Base-by-base conservation (phyloP, 2,888 invertebrate species). In the Agonopterix alstromeriana region DNA sequence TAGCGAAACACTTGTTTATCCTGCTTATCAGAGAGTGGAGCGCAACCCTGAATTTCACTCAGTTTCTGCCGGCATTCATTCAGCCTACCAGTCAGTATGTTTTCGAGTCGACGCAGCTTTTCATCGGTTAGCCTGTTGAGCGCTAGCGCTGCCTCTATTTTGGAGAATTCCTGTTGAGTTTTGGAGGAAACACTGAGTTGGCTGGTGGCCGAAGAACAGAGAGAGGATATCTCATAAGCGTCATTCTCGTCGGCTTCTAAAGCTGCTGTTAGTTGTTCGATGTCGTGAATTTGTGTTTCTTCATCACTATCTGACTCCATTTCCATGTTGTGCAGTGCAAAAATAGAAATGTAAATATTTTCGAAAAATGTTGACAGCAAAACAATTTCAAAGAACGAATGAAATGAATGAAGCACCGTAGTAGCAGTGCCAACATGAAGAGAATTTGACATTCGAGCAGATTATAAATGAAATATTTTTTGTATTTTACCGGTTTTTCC, bases 71-170 rank as follows among this genome's bases (percentile, higher is more conserved):
- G 66, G 43, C 90, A 89, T 51, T 86, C 77, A 1, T 56, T 47
- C 7, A 90, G 61, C 2, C 82, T 64, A 0, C 47, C 40, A 0
- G 57, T 54, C 3, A 89, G 61, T 35, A 77, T 61, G 42, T 63
- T 68, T 57, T 83, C 82, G 0, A 87, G 64, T n/a, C 62, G 58
- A 9, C 55, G 51, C 8, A 87, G 56, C 48, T 75, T 75, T 42
- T 79, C 74, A 10, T 82, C 78, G 41, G 78, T 65, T 48, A 77
- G 55, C 60, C 74, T 80, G 60, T 90, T 90, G 0, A 81, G 55
- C 1, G 74, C 63, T 42, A 89, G 54, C 3, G 81, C 73, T 1
- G 61, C 54, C 42, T 78, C 70, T 41, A 80, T 67, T 53, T 64
- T 67, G 7, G 63, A 53, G 36, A 61, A 55, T 36, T 71, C 63